Percentiles rank a stretch among this genome's conserved stretches.
Evolutionary conservation across 2,113 vertebrate genomes (phyloP).

Genomic region (Sialia sialis): DNA sequence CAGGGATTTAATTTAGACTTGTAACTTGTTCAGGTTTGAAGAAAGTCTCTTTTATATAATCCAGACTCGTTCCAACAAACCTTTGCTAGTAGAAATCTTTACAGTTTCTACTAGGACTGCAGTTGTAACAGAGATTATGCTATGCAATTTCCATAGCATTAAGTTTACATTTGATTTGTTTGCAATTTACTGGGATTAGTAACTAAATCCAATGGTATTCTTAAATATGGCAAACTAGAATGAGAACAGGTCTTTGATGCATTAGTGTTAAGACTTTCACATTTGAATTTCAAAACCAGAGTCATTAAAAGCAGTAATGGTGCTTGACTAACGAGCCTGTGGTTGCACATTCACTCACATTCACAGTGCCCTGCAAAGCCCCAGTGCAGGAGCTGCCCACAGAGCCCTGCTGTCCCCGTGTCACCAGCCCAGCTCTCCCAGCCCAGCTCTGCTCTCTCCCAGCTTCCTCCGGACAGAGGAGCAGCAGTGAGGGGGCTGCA

Average conservation of each 20-base stretch:
- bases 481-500: background rate
- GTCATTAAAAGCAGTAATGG: background rate
- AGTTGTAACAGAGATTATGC: background rate
- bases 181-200: background rate
- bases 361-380: background rate
- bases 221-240: background rate
- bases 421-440: background rate
- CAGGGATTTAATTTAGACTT: background rate
- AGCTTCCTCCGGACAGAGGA: background rate
- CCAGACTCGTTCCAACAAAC: background rate
- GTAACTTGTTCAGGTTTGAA: background rate
- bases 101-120: background rate
- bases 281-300: conserved; percentile 28
- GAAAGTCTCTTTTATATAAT: background rate
- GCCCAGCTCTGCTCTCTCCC: background rate
- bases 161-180: background rate
- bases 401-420: background rate
- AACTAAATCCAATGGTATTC: background rate
- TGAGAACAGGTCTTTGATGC: background rate
- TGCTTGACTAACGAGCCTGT: background rate
- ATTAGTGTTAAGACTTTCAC: conserved; percentile 34
- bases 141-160: background rate
- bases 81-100: background rate
- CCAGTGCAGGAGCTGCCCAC: background rate
- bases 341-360: conserved; percentile 17